A percentile compares a stretch with the other conserved stretches of the same genome.
phyloP scores from a whole-genome alignment of 2,797 vertebrate species.

The Schizothorax lantsangensis region DNA sequence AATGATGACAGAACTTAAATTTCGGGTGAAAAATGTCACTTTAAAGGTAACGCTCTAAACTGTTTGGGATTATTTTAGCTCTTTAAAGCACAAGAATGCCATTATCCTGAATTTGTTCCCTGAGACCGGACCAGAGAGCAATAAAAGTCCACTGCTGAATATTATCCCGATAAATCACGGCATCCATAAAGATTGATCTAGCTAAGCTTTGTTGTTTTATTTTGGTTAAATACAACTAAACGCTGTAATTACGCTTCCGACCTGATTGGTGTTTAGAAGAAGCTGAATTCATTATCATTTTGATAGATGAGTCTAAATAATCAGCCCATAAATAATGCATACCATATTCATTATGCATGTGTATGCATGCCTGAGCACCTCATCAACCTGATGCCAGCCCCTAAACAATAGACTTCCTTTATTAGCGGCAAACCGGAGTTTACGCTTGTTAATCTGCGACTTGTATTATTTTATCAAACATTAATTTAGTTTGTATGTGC shows the following conservation, averaged over 20 bases:
- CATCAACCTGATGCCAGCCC: constrained; percentile 97
- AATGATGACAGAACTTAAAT: not conserved
- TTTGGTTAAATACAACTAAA: constrained; percentile 91
- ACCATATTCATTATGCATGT: constrained; percentile 99
- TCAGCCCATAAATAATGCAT: constrained; percentile 99
- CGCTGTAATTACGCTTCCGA: constrained; percentile 97
- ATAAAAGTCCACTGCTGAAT: constrained; percentile 59
- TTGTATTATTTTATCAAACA: constrained; percentile 99
- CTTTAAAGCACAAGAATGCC: constrained; percentile 47
- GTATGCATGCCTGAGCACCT: constrained; percentile 97
- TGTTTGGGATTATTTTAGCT: constrained; percentile 41
- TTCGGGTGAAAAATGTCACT: not conserved
- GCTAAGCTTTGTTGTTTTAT: constrained; percentile 74
- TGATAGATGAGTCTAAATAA: constrained; percentile 99
- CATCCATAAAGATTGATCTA: constrained; percentile 75
- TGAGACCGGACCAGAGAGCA: constrained; percentile 54
- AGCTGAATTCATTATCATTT: constrained; percentile 99
- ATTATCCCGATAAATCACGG: constrained; percentile 65
- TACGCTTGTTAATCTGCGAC: constrained; percentile 99
- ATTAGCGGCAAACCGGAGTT: constrained; percentile 91
- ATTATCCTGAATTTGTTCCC: constrained; percentile 50
- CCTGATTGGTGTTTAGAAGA: constrained; percentile 94
- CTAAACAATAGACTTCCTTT: constrained; percentile 97
- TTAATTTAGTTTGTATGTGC: constrained; percentile 91
- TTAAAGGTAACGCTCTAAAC: constrained; percentile 26